phyloP scores from a whole-genome alignment of 2,113 vertebrate species.

The Oncorhynchus nerka region DNA sequence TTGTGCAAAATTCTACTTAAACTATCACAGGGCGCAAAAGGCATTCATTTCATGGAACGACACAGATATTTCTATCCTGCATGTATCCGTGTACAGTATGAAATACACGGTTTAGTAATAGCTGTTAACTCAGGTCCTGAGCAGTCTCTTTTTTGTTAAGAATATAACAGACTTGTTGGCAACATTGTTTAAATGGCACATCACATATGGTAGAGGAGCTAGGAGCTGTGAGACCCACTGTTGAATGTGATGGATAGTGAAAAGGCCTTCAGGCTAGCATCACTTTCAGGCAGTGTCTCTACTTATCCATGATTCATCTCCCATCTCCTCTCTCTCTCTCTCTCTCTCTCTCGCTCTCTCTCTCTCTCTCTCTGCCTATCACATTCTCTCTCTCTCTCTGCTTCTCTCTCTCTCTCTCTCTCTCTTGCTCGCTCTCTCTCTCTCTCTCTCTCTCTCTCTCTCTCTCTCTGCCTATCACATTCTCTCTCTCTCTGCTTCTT shows the following conservation, averaged over 20 bases:
- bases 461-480: no score
- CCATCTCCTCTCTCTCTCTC: slow-evolving; percentile 10
- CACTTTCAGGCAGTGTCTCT: not conserved
- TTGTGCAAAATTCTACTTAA: no score
- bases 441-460: no score
- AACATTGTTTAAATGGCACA: slow-evolving; percentile 47
- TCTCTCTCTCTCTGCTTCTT: no score
- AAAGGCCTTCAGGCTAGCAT: slow-evolving; percentile 58
- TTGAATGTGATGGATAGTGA: slow-evolving; percentile 65
- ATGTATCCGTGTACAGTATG: no score
- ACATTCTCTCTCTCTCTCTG: slow-evolving; percentile 13
- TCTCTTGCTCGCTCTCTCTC: slow-evolving; percentile 50
- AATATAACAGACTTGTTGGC: slow-evolving; percentile 32
- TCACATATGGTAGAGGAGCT: slow-evolving; percentile 49
- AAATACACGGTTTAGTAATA: not conserved
- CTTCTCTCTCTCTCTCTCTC: slow-evolving; percentile 28
- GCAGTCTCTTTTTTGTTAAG: not conserved
- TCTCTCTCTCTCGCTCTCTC: no score
- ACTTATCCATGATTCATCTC: slow-evolving; percentile 5
- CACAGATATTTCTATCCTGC: no score
- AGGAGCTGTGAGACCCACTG: slow-evolving; percentile 56
- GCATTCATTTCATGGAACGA: no score
- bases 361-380: no score
- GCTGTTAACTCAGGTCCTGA: not conserved
- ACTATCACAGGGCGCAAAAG: no score